Conservation (phyloP, 2,113 vertebrate species). For the Lathamus discolor region DNA sequence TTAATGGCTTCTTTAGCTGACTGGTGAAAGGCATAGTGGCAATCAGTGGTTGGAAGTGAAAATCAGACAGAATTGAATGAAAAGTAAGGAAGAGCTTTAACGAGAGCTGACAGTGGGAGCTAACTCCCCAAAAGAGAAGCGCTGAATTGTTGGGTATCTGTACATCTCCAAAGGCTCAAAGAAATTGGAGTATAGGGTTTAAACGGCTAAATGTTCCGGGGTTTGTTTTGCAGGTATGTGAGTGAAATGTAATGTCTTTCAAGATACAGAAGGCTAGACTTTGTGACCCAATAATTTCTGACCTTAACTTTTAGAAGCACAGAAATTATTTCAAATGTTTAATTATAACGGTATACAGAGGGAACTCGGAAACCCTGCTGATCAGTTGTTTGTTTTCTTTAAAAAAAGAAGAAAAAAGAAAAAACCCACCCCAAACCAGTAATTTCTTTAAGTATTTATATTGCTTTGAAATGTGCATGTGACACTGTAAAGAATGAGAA, state of each 20-base stretch:
- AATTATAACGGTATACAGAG: neutral
- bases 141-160: neutral
- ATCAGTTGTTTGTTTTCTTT: neutral
- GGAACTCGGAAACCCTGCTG: accelerated
- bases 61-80: neutral
- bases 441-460: neutral
- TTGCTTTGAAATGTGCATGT: neutral
- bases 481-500: neutral
- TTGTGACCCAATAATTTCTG: neutral
- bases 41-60: neutral
- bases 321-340: neutral
- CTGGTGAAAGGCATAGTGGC: neutral
- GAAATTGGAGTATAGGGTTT: neutral
- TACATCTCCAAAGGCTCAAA: neutral
- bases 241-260: neutral
- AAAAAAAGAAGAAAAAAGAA: neutral
- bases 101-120: neutral
- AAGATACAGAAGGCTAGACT: neutral
- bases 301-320: neutral
- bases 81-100: neutral
- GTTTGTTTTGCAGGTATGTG: accelerated
- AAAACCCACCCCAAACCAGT: neutral
- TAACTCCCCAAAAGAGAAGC: neutral
- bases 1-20: neutral
- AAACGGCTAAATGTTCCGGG: neutral